These are phyloP conservation scores for Cosmia pyralina DNA, from an alignment of 2,888 invertebrate species.

Conservation along the genomic window DNA sequence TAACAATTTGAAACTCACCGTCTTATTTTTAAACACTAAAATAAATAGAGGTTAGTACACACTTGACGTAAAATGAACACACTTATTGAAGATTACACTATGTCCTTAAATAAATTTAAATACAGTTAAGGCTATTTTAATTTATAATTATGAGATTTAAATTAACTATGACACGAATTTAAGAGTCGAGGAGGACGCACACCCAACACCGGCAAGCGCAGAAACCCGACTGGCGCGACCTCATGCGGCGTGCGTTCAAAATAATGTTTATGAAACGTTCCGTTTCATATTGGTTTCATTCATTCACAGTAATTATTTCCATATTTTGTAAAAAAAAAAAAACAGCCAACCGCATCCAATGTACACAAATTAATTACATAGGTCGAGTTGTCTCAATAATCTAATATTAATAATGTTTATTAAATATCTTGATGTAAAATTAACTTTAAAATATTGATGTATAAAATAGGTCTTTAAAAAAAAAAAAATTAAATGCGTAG, in stretches of 20 bases:
- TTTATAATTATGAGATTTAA: constrained; percentile 71
- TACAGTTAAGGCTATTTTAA: constrained; percentile 69
- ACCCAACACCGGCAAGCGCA: constrained; percentile 84
- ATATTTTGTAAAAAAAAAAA: constrained; percentile 10
- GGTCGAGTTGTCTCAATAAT: neutral
- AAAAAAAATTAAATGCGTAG: neutral
- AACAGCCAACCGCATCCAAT: neutral
- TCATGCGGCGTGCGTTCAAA: constrained; percentile 77
- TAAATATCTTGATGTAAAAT: neutral
- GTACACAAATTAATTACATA: constrained; percentile 1
- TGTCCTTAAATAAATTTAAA: constrained; percentile 61
- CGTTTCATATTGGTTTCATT: constrained; percentile 73
- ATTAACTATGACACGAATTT: constrained; percentile 82
- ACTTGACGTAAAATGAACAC: constrained; percentile 76
- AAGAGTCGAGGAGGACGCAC: constrained; percentile 81
- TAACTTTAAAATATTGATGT: neutral
- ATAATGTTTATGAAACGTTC: constrained; percentile 75
- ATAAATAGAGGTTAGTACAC: constrained; percentile 71
- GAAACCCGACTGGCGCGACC: constrained; percentile 88
- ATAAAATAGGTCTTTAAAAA: no score
- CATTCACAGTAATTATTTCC: constrained; percentile 55
- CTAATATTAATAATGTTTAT: neutral
- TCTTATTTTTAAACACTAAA: constrained; percentile 75
- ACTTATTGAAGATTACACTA: constrained; percentile 72
- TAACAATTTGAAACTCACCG: constrained; percentile 78